Conservation (phyloP, 1,140 invertebrate species). For the Thaumatotibia leucotreta region DNA sequence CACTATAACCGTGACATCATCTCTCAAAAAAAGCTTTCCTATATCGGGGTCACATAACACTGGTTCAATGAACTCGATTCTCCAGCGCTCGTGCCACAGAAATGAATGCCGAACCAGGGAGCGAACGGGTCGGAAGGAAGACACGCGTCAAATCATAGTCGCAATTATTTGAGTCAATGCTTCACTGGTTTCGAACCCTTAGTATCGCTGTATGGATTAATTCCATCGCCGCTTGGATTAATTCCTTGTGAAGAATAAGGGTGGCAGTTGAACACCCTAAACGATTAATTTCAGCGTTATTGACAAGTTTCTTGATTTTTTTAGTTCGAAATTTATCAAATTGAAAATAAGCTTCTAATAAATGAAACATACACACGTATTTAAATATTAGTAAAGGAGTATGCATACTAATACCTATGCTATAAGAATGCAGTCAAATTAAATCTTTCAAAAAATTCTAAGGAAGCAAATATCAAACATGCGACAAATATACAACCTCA, state of each 20-base stretch:
- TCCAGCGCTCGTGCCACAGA: background rate
- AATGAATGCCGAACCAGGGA: background rate
- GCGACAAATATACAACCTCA: too few relatives aligned
- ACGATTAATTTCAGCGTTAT: background rate
- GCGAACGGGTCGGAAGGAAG: conserved; percentile 8
- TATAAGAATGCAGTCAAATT: too few relatives aligned
- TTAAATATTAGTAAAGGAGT: too few relatives aligned
- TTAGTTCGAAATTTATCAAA: background rate
- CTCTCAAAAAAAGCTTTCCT: background rate
- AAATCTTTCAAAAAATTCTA: too few relatives aligned
- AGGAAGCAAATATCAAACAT: too few relatives aligned
- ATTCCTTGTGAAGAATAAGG: background rate
- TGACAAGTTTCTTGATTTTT: background rate
- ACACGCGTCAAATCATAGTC: conserved; percentile 12
- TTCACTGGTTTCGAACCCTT: background rate
- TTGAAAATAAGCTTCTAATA: too few relatives aligned
- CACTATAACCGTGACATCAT: background rate
- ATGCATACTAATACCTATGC: too few relatives aligned
- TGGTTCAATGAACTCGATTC: background rate
- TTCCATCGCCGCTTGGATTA: background rate
- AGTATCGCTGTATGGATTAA: background rate
- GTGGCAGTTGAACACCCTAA: background rate
- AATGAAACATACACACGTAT: too few relatives aligned
- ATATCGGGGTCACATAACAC: background rate
- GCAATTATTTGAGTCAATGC: conserved; percentile 6